Conservation (phyloP, 2,113 vertebrate species). For the Clarias gariepinus region DNA sequence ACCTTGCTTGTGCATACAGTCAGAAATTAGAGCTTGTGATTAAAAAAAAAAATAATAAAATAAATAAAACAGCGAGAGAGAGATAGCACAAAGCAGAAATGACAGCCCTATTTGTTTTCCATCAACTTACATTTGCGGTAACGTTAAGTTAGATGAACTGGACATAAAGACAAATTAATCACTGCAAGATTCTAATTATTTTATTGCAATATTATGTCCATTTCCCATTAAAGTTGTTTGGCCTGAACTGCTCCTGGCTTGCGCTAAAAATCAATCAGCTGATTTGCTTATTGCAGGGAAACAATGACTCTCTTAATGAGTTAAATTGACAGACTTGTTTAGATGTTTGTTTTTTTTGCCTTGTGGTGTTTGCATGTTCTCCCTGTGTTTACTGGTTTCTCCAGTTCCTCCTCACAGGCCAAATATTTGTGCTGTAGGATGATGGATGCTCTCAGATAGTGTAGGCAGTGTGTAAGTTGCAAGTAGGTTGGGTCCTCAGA, state of each 20-base stretch:
- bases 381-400: too few species aligned
- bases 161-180: background rate
- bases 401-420: too few species aligned
- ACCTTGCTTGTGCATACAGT: background rate
- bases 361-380: too few species aligned
- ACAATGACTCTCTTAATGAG: background rate
- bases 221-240: background rate
- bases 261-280: background rate
- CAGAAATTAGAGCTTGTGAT: background rate
- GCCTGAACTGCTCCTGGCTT: background rate
- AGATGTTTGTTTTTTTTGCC: too few species aligned
- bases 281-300: background rate
- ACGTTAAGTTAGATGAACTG: background rate
- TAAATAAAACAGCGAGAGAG: background rate
- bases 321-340: background rate
- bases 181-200: background rate
- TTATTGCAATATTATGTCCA: background rate
- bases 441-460: too few species aligned
- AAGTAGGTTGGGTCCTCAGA: too few species aligned
- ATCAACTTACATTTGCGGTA: background rate
- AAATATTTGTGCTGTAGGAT: too few species aligned
- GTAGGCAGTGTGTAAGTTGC: too few species aligned
- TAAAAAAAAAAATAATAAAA: background rate
- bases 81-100: background rate
- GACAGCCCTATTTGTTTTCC: background rate